Base-by-base conservation (phyloP, 1,140 invertebrate species). In the Drosophila ercepeae region DNA sequence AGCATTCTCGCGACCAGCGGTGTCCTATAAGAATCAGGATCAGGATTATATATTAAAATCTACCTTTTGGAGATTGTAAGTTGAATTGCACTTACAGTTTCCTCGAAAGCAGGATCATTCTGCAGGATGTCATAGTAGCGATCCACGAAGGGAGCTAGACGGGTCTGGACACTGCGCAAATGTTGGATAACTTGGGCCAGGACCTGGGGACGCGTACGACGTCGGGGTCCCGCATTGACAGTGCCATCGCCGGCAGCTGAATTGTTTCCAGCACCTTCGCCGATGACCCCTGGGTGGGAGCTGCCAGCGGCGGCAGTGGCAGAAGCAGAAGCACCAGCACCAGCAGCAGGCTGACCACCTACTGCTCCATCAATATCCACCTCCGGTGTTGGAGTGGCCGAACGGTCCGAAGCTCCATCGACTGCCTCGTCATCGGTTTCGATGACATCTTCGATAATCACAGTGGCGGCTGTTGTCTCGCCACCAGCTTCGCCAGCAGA, bases 91-190 rank as follows among this genome's bases (percentile, higher is more conserved):
- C 91, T 91, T 89, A 94, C 94, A 51, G 92, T 92, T 29, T 90
- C 75, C 18, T 92, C 89, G 76, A 94, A 92, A 9, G 91, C 79
- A 51, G 94, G 93, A 91, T 95, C 95, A 23, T 92, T 90, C 19
- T 91, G 77, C 81, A 95, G 92, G 34, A 95, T 92, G 36, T 92
- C 79, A 25, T 93, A 92, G 75, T 94, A 95, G 59, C 92, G 92
- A 58, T 93, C 92, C 67, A 95, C 83, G 59, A 94, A 94, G 1
- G 95, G 95, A 67, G 93, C 91, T 25, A 96, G 90, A 46, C 94
- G 92, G n/a, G 90, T 90, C 69, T 95, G 94, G 2, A 95, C 92
- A n/a, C 91, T 89, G 34, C 92, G 86, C 48, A 95, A 92, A 64
- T 92, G 92, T 45, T 94, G 93, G 46, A 95, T 89, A 8, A 95